Base-by-base conservation (phyloP, 2,888 invertebrate genomes). In the Oxytorus armatus region DNA sequence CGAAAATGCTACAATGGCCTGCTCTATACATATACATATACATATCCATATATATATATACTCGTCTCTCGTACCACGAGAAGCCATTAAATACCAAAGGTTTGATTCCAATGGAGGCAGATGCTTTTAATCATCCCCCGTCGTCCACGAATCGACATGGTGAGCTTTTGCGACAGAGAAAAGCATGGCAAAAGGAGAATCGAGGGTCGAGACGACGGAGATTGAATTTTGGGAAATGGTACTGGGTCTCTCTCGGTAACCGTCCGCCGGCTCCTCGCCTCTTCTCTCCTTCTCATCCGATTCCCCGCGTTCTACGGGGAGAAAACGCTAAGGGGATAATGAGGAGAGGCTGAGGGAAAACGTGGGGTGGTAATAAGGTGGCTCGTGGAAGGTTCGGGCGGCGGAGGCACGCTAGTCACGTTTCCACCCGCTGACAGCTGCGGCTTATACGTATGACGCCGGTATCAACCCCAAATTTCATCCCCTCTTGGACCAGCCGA, bases 391-490 rank as follows among this genome's bases (percentile, higher is more conserved):
- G 86, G 87, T 85, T 86, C 72, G 44, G 57, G 72, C 61, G 33
- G 68, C 72, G 70, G 86, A 83, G 86, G 85, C 86, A 92, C 91
- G 90, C 91, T 90, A 91, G 91, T 92, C 92, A 92, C 92, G 92
- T 91, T 90, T 90, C 87, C 86, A 90, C 86, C 86, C 88, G 90
- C 90, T 91, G 91, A 91, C 91, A 92, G 91, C 91, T 92, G 91
- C 83, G 91, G 91, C 91, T 90, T 91, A 91, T 91, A 91, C 90
- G 89, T 91, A 91, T 91, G 91, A 92, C 89, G 89, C 82, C 88
- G 88, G 88, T 91, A 91, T 92, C 91, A 92, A 90, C 90, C 91
- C 90, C 89, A 89, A 90, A 90, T 90, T 90, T 90, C 76, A 76
- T 53, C 88, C 87, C 85, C 77, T 51, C 70, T 72, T 70, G 70